Conservation (phyloP, 2,797 vertebrate genomes). For the Acipenser oxyrinchus region DNA sequence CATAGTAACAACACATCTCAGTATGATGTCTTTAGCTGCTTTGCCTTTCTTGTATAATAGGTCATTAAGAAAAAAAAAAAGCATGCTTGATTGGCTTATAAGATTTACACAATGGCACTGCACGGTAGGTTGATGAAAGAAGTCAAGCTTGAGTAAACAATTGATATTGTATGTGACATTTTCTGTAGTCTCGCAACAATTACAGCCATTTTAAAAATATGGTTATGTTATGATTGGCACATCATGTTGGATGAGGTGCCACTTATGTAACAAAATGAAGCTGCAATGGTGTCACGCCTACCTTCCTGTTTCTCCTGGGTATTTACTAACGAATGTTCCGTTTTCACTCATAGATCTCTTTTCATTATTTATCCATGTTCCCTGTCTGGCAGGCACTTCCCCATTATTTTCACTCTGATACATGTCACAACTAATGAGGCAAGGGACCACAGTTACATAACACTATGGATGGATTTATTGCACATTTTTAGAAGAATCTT, state of each 20-base stretch:
- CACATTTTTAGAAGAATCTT: constrained; percentile 30
- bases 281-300: constrained; percentile 37
- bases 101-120: too few relatives aligned
- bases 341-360: constrained; percentile 34
- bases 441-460: constrained; percentile 53
- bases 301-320: constrained; percentile 40
- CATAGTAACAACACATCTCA: too few relatives aligned
- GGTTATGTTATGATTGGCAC: constrained; percentile 39
- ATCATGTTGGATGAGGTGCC: constrained; percentile 27
- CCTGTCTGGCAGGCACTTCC: constrained; percentile 53
- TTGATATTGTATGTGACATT: background rate
- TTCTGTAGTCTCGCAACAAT: background rate
- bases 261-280: constrained; percentile 45
- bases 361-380: constrained; percentile 30
- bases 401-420: constrained; percentile 72
- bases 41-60: too few relatives aligned
- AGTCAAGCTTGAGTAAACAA: background rate
- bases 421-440: constrained; percentile 69
- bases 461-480: constrained; percentile 64
- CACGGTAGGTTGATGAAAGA: too few relatives aligned
- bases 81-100: too few relatives aligned
- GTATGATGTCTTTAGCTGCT: too few relatives aligned
- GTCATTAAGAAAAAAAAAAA: too few relatives aligned
- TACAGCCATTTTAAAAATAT: constrained; percentile 1
- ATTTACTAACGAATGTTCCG: constrained; percentile 56